Base-by-base conservation (phyloP, 2,113 vertebrate species). In the Gavia stellata region DNA sequence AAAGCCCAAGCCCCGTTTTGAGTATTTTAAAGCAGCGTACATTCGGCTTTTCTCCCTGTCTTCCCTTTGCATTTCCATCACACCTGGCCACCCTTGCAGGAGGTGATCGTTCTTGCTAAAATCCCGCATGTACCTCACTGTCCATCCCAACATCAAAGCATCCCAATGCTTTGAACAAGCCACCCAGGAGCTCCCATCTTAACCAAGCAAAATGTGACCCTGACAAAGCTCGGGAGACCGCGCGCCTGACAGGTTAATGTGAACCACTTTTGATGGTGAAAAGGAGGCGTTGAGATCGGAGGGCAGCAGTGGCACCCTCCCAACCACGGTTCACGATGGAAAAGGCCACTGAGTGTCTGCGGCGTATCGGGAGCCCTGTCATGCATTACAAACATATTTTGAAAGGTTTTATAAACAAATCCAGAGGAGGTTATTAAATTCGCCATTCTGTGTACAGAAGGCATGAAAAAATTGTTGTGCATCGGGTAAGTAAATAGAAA, bases 351-450 rank as follows among this genome's bases (percentile, higher is more conserved):
- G 44, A 52, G 55, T 34, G 56, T 73, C 80, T 75, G 86, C 1
- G 0, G 82, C 7, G 5, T 31, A 70, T 29, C 2, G 4, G 85
- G 59, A 92, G 72, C 96, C 59, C 90, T 85, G 71, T 67, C 88
- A 77, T 12, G 29, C 83, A 80, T 7, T 49, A 44, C 88, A 91
- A 90, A 81, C 31, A 5, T 63, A 95, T 94, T 97, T 85, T 92
- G 78, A 92, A 84, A 95, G 42, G 68, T 63, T 95, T 95, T 73
- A 82, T 81, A 94, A 96, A 92, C 80, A 89, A 67, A 92, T 74
- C 66, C 79, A 59, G 94, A 92, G 72, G 94, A 94, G 58, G 88
- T 75, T 82, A 95, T 96, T 96, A 95, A 91, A 92, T 77, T 65
- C 31, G 72, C 90, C 58, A 68, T 79, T 96, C 85, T 88, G 70